These are phyloP conservation scores for Ceratina japonica DNA, from an alignment of 1,140 invertebrate genomes.

Conservation along the genomic window DNA sequence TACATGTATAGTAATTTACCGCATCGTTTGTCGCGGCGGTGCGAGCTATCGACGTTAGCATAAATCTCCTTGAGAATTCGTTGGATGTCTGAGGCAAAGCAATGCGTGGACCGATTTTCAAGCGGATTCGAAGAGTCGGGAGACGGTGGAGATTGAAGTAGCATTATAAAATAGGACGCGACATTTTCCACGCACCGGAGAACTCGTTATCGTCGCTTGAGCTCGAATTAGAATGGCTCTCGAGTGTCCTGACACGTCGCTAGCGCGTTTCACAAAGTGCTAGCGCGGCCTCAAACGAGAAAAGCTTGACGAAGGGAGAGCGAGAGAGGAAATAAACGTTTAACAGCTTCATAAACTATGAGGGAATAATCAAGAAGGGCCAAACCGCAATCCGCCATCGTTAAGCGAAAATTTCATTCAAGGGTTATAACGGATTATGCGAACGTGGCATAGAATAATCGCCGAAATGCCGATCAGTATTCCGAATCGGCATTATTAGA, in stretches of 20 bases:
- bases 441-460: slow-evolving; percentile 54
- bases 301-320: not conserved
- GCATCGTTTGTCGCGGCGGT: too few relatives aligned
- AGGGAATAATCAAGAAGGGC: slow-evolving; percentile 21
- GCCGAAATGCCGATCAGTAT: slow-evolving; percentile 36
- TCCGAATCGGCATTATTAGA: too few relatives aligned
- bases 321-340: slow-evolving; percentile 7
- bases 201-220: slow-evolving; percentile 31
- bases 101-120: not conserved
- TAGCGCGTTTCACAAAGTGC: slow-evolving; percentile 21
- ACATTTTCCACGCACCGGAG: slow-evolving; percentile 1
- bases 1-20: too few relatives aligned
- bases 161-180: slow-evolving; percentile 24
- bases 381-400: not conserved
- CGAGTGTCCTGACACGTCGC: slow-evolving; percentile 27
- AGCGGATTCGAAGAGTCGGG: not conserved
- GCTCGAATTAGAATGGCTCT: slow-evolving; percentile 33
- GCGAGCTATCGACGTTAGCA: too few relatives aligned
- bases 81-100: not conserved
- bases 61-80: not conserved
- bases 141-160: not conserved
- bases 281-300: not conserved
- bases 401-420: slow-evolving; percentile 49
- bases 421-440: slow-evolving; percentile 65
- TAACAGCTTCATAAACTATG: not conserved